These are phyloP conservation scores for Hypsibius dujardini DNA, from an alignment of 1,140 invertebrate genomes.

Conservation along the genomic window DNA sequence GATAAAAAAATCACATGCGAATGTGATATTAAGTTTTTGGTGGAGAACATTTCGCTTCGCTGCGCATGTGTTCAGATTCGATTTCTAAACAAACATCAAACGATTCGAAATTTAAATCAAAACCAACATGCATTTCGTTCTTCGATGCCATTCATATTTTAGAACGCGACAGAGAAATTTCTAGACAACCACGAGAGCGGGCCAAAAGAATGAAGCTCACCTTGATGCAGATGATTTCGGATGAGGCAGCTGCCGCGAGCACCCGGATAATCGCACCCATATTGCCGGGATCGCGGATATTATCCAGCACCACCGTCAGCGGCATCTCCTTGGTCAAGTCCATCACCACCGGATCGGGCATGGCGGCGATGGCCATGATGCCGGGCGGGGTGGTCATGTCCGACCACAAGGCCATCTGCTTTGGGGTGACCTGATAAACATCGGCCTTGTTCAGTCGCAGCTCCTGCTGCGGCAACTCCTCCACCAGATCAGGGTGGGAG, in stretches of 20 bases:
- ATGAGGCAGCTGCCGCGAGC: constrained; percentile 57
- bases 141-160: too few species aligned
- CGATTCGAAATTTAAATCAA: too few species aligned
- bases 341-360: constrained; percentile 37
- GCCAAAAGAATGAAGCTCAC: constrained; percentile 27
- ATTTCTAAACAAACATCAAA: too few species aligned
- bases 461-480: constrained; percentile 35
- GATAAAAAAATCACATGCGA: too few species aligned
- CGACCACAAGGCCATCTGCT: constrained; percentile 58
- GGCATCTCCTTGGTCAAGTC: constrained; percentile 39
- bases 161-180: too few species aligned
- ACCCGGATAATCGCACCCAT: constrained; percentile 62
- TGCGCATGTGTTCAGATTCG: too few species aligned
- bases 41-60: too few species aligned
- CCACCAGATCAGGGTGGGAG: constrained; percentile 42
- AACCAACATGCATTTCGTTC: too few species aligned
- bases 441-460: constrained; percentile 35
- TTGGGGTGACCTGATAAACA: constrained; percentile 56
- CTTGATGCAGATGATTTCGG: constrained; percentile 55
- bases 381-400: constrained; percentile 58
- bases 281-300: constrained; percentile 71
- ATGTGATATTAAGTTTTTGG: too few species aligned
- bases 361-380: constrained; percentile 49
- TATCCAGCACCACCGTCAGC: constrained; percentile 71
- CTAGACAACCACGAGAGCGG: too few species aligned